phyloP scores from a whole-genome alignment of 2,113 vertebrate genomes.

The Xenus cinereus region DNA sequence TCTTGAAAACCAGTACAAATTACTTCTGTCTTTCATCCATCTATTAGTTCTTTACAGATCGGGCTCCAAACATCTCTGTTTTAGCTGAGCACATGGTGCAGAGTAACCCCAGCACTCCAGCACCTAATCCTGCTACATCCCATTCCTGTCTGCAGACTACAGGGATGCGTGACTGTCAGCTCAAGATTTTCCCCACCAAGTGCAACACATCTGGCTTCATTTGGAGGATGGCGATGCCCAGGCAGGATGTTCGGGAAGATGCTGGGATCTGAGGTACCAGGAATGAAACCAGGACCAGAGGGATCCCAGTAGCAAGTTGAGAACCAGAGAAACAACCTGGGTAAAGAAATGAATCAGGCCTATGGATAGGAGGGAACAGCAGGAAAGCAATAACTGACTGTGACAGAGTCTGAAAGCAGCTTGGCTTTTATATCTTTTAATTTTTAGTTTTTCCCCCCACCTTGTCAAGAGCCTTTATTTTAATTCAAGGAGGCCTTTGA shows the following conservation, averaged over 20 bases:
- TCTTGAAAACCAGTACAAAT: not conserved
- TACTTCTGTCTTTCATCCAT: not conserved
- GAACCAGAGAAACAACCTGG: not conserved
- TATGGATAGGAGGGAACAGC: fast-evolving
- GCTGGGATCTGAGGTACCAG: not conserved
- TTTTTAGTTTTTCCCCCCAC: fast-evolving
- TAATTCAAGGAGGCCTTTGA: not conserved
- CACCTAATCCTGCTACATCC: not conserved
- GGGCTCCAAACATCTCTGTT: not conserved
- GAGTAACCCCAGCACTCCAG: not conserved
- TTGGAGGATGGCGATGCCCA: not conserved
- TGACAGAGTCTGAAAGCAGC: not conserved
- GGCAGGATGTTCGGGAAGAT: not conserved
- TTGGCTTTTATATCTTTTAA: not conserved
- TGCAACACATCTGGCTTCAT: not conserved
- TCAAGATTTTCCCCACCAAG: not conserved
- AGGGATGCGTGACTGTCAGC: not conserved
- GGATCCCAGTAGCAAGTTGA: not conserved
- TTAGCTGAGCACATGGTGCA: fast-evolving
- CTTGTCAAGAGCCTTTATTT: not conserved
- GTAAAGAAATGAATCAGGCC: not conserved
- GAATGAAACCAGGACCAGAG: not conserved
- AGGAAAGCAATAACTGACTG: not conserved
- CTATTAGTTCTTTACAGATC: not conserved
- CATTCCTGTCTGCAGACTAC: not conserved